phyloP scores from a whole-genome alignment of 1,140 invertebrate species.

The Drosophila ironensis region DNA sequence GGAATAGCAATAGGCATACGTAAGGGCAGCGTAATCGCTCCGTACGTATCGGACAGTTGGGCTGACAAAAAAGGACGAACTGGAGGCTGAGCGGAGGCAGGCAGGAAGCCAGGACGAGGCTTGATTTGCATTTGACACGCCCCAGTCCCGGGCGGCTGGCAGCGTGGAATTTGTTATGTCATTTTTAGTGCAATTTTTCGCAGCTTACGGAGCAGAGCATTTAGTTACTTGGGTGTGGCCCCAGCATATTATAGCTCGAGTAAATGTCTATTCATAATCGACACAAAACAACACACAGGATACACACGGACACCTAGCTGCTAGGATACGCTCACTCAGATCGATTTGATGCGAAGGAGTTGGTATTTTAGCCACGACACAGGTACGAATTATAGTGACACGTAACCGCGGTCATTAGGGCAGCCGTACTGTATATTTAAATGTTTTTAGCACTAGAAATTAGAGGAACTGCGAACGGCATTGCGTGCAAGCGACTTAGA shows the following conservation, averaged over 20 bases:
- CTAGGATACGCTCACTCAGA: constrained; percentile 37
- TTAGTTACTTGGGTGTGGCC: constrained; percentile 35
- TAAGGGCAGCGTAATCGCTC: constrained; percentile 14
- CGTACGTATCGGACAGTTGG: constrained; percentile 50
- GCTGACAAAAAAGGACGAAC: constrained; percentile 1
- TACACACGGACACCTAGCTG: constrained; percentile 15
- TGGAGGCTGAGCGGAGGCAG: constrained; percentile 2
- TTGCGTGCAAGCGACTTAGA: constrained; percentile 54
- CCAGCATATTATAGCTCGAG: constrained; percentile 23
- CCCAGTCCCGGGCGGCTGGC: constrained; percentile 26
- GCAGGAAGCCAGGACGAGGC: constrained; percentile 19
- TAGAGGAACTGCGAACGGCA: constrained; percentile 57
- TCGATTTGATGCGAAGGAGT: constrained; percentile 6
- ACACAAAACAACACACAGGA: constrained; percentile 2
- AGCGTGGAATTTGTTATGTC: constrained; percentile 44
- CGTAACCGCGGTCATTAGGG: constrained; percentile 39
- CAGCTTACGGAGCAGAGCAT: constrained; percentile 25
- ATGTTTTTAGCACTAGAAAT: constrained; percentile 78
- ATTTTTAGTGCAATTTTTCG: constrained; percentile 43
- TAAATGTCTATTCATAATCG: constrained; percentile 51
- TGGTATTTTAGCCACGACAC: constrained; percentile 31
- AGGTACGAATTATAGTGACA: neutral
- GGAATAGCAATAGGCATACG: constrained; percentile 27
- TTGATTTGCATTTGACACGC: constrained; percentile 51
- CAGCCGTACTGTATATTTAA: constrained; percentile 69